Conservation (phyloP, 2,888 invertebrate species). For the Chaetogeoica ovagalla region DNA sequence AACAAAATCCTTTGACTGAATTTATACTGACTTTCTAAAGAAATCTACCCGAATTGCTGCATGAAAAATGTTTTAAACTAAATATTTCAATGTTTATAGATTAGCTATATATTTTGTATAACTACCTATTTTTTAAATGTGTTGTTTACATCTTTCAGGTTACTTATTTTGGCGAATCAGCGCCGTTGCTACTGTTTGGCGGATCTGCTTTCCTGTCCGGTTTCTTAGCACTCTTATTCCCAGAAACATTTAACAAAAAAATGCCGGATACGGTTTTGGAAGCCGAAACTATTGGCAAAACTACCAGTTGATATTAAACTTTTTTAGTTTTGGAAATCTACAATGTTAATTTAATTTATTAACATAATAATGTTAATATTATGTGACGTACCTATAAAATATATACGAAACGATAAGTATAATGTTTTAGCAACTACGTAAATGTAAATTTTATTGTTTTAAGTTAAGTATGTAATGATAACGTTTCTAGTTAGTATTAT, state of each 20-base stretch:
- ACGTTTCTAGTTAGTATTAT: no score
- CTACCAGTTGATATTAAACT: slow-evolving; percentile 1
- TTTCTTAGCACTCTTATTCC: slow-evolving; percentile 67
- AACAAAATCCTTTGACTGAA: no score
- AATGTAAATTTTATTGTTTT: not conserved
- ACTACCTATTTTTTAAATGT: not conserved
- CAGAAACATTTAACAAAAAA: slow-evolving; percentile 71
- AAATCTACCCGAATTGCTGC: no score
- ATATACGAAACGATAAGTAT: not conserved
- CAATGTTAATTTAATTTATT: slow-evolving; percentile 17
- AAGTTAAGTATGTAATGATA: no score
- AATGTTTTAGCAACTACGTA: not conserved
- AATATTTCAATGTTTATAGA: no score
- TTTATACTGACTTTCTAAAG: no score
- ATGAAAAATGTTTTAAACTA: no score
- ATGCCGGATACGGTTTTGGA: slow-evolving; percentile 71
- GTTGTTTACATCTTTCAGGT: slow-evolving; percentile 49
- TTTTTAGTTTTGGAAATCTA: not conserved
- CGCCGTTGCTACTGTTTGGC: slow-evolving; percentile 70
- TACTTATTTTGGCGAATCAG: slow-evolving; percentile 57
- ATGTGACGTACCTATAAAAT: no score
- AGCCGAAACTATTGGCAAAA: slow-evolving; percentile 61
- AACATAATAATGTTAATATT: no score
- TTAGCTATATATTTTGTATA: no score
- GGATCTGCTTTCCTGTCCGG: slow-evolving; percentile 67